Conservation (phyloP, 2,888 invertebrate species). For the Athalia cordata region DNA sequence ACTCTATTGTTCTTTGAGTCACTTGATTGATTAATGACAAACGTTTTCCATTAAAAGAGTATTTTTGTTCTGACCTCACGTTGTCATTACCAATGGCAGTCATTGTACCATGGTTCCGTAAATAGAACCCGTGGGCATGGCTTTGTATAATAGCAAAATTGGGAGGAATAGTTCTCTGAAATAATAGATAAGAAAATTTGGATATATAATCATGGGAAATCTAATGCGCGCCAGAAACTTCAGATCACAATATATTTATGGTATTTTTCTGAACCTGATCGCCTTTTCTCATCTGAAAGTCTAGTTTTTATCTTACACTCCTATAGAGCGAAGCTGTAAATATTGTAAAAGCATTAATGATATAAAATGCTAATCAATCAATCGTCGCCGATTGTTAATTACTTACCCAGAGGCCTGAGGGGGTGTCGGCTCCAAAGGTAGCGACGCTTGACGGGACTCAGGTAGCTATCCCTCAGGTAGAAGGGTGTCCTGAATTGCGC, state of each 20-base stretch:
- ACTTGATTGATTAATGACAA: conserved; percentile 45
- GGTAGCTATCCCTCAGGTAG: conserved; percentile 90
- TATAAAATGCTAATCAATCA: conserved; percentile 66
- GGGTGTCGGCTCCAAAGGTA: conserved; percentile 95
- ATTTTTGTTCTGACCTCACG: conserved; percentile 63
- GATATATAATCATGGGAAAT: background rate
- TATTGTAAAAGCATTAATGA: conserved; percentile 55
- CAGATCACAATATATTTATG: conserved; percentile 23
- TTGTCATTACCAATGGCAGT: conserved; percentile 63
- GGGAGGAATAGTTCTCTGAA: conserved; percentile 63
- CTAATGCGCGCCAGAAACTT: background rate
- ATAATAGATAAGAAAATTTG: conserved; percentile 55
- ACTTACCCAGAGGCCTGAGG: conserved; percentile 91
- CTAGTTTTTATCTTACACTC: conserved; percentile 34
- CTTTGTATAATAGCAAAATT: conserved; percentile 73
- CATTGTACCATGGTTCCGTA: conserved; percentile 72
- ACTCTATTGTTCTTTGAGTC: background rate
- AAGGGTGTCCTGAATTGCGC: conserved; percentile 83
- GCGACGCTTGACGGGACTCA: conserved; percentile 93
- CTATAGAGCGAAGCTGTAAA: background rate
- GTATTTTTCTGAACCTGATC: background rate
- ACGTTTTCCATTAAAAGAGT: conserved; percentile 23
- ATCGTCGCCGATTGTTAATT: too few relatives aligned
- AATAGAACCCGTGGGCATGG: conserved; percentile 72
- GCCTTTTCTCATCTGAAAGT: background rate